phyloP scores from a whole-genome alignment of 2,888 invertebrate genomes.

The Conomelus anceps region DNA sequence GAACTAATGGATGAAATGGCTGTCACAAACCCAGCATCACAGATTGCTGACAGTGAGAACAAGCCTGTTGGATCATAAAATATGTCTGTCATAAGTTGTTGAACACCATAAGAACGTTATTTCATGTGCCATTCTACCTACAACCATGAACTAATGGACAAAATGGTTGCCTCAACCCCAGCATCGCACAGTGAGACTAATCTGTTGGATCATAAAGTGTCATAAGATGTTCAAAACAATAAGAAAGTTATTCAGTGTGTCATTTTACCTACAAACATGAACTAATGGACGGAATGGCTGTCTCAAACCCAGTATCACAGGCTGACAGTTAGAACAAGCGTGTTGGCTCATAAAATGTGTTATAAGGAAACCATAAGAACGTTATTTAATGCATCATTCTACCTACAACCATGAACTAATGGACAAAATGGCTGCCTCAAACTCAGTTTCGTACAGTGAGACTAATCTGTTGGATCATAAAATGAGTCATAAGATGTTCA shows the following conservation, averaged over 20 bases:
- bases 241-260: too few species aligned
- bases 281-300: slow-evolving; percentile 66
- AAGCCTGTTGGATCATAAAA: too few species aligned
- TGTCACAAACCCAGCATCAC: neutral
- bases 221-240: too few species aligned
- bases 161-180: slow-evolving; percentile 43
- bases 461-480: too few species aligned
- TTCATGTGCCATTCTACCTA: slow-evolving; percentile 95
- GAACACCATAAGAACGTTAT: too few species aligned
- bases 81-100: too few species aligned
- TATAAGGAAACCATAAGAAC: too few species aligned
- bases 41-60: too few species aligned
- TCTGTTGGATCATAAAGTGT: too few species aligned
- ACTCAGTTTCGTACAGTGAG: neutral
- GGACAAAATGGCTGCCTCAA: slow-evolving; percentile 55
- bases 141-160: slow-evolving; percentile 85
- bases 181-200: neutral
- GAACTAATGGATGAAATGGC: slow-evolving; percentile 72
- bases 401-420: slow-evolving; percentile 91
- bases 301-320: neutral
- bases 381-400: slow-evolving; percentile 94
- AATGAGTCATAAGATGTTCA: too few species aligned
- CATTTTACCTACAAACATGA: slow-evolving; percentile 95
- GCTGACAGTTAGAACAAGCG: too few species aligned
- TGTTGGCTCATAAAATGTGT: too few species aligned